A percentile compares a stretch with the other conserved stretches of the same genome.
Evolutionary conservation across 2,113 vertebrate species (phyloP).

Genomic region (Hippocampus barbouri): DNA sequence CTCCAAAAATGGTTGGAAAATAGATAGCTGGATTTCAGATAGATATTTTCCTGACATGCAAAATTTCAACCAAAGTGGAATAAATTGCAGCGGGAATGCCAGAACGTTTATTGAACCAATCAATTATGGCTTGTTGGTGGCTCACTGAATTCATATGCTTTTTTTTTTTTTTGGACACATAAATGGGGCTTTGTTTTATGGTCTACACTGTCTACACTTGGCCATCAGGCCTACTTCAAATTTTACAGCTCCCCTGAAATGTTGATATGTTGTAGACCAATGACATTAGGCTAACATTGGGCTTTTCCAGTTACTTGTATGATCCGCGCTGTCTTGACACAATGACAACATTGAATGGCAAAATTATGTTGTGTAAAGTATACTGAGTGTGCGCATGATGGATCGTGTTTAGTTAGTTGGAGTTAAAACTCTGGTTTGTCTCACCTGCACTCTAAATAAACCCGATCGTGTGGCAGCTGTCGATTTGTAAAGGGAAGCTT

Average conservation of each 20-base stretch:
- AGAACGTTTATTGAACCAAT: too few species aligned
- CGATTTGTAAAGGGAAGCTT: conserved; percentile 30
- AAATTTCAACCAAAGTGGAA: too few species aligned
- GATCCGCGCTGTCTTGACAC: background rate
- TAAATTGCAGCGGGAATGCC: too few species aligned
- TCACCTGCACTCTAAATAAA: conserved; percentile 58
- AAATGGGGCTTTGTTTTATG: too few species aligned
- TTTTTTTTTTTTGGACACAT: too few species aligned
- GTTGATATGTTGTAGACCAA: background rate
- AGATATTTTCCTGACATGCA: too few species aligned
- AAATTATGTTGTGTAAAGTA: background rate
- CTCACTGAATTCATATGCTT: too few species aligned
- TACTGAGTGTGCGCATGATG: conserved; percentile 39
- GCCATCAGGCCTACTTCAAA: too few species aligned
- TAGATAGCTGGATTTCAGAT: too few species aligned
- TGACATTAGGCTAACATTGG: background rate
- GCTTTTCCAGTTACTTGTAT: background rate
- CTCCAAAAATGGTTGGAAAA: too few species aligned
- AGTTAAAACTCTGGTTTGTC: conserved; percentile 46
- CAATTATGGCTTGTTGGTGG: too few species aligned
- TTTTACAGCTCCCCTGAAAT: background rate
- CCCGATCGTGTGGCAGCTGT: conserved; percentile 31
- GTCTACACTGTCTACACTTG: too few species aligned
- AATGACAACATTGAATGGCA: conserved; percentile 1
- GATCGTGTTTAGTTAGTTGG: conserved; percentile 46